Evolutionary conservation across 2,888 invertebrate species (phyloP).

Genomic region (Cryptocephalus primarius): DNA sequence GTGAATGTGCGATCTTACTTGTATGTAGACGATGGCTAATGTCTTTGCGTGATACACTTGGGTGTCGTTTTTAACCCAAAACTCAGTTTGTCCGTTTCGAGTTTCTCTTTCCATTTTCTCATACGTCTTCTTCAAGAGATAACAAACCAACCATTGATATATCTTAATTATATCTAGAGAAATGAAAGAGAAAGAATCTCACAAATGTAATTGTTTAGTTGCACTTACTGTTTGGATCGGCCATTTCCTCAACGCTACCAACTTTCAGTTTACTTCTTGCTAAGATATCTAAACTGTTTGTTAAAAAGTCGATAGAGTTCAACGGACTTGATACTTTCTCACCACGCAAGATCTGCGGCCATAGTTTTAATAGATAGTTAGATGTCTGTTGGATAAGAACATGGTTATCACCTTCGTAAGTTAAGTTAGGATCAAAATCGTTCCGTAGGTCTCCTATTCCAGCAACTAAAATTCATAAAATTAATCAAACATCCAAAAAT

Average conservation of each 20-base stretch:
- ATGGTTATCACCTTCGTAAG: conserved; percentile 87
- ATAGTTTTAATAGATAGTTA: conserved; percentile 68
- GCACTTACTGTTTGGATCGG: conserved; percentile 33
- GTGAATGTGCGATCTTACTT: conserved; percentile 43
- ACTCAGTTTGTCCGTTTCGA: conserved; percentile 48
- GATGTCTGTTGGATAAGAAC: conserved; percentile 72
- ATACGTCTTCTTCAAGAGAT: conserved; percentile 58
- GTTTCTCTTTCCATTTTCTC: conserved; percentile 47
- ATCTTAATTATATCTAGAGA: conserved; percentile 51
- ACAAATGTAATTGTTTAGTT: not conserved
- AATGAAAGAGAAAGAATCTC: not conserved
- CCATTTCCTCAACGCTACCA: conserved; percentile 39
- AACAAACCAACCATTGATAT: conserved; percentile 75
- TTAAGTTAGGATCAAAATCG: conserved; percentile 79
- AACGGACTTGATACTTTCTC: conserved; percentile 48
- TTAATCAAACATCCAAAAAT: not conserved
- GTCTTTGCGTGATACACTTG: conserved; percentile 76
- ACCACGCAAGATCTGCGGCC: conserved; percentile 37
- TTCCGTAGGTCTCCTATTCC: conserved; percentile 64
- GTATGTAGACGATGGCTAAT: conserved; percentile 69
- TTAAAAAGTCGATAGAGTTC: conserved; percentile 53
- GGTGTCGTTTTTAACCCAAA: conserved; percentile 71
- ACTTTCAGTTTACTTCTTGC: conserved; percentile 38
- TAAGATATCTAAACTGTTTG: conserved; percentile 43
- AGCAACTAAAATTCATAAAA: conserved; percentile 41